These are phyloP conservation scores for Cryptus viduatorius DNA, from an alignment of 2,888 invertebrate genomes.

Conservation along the genomic window DNA sequence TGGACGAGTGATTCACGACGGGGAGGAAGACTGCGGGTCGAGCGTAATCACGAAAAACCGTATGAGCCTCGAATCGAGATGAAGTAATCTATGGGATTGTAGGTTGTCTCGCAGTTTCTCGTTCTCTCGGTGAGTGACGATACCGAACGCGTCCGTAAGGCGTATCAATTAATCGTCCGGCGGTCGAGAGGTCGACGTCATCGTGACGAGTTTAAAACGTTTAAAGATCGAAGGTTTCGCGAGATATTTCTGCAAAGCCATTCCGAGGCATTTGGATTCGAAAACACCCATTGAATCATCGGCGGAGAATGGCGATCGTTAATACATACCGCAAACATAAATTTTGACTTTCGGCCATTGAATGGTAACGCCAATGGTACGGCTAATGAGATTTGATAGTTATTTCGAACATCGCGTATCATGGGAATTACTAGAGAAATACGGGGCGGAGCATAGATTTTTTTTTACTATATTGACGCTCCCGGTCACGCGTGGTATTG, in stretches of 20 bases:
- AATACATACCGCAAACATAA: neutral
- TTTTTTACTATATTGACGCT: slow-evolving; percentile 40
- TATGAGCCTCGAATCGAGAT: slow-evolving; percentile 47
- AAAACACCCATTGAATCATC: neutral
- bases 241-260: neutral
- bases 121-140: neutral
- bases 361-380: neutral
- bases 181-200: neutral
- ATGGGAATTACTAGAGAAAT: neutral
- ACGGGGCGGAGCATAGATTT: neutral
- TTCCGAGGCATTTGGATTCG: neutral
- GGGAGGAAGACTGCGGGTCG: slow-evolving; percentile 28
- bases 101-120: slow-evolving; percentile 33
- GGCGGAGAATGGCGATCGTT: neutral
- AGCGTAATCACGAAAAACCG: slow-evolving; percentile 60
- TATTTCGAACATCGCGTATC: neutral
- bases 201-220: neutral
- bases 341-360: neutral
- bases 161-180: slow-evolving; percentile 1
- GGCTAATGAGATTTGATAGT: neutral
- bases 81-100: slow-evolving; percentile 45
- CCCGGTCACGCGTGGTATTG: slow-evolving; percentile 54
- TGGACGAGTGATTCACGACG: slow-evolving; percentile 57
- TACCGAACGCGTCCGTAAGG: neutral
- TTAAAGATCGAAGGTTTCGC: slow-evolving; percentile 15